Evolutionary conservation across 2,113 vertebrate species (phyloP).

Genomic region (Gobius niger): DNA sequence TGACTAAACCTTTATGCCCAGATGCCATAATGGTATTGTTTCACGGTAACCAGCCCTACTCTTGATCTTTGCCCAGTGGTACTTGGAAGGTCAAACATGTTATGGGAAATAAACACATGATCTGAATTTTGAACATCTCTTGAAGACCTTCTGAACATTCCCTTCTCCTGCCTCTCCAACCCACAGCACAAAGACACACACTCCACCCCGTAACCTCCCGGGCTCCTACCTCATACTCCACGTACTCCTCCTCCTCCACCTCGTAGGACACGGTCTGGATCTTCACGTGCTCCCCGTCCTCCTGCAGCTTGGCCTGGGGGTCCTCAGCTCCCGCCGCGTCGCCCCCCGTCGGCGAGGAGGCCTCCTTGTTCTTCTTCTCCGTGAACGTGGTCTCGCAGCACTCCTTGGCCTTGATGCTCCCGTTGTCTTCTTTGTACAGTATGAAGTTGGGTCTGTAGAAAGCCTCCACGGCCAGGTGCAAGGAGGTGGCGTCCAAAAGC

Average conservation of each 20-base stretch:
- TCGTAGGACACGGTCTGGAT: slow-evolving; percentile 95
- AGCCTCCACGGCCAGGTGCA: slow-evolving; percentile 92
- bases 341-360: slow-evolving; percentile 33
- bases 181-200: too few relatives aligned
- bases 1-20: too few relatives aligned
- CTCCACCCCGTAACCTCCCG: too few relatives aligned
- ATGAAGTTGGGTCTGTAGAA: slow-evolving; percentile 93
- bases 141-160: too few relatives aligned
- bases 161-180: too few relatives aligned
- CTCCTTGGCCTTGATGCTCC: slow-evolving; percentile 84
- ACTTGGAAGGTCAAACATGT: too few relatives aligned
- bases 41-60: too few relatives aligned
- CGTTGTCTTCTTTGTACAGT: slow-evolving; percentile 86
- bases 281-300: slow-evolving; percentile 82
- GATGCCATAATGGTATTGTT: too few relatives aligned
- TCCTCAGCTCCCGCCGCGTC: slow-evolving; percentile 65
- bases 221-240: slow-evolving; percentile 85
- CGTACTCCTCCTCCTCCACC: slow-evolving; percentile 92
- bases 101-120: too few relatives aligned
- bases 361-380: slow-evolving; percentile 81
- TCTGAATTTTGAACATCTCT: too few relatives aligned
- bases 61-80: too few relatives aligned
- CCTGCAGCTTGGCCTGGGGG: slow-evolving; percentile 74
- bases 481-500: slow-evolving; percentile 90
- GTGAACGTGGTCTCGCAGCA: slow-evolving; percentile 95